A percentile compares a stretch with the other conserved stretches of the same genome.
phyloP scores from a whole-genome alignment of 2,113 vertebrate genomes.

The Lasiurus cinereus region DNA sequence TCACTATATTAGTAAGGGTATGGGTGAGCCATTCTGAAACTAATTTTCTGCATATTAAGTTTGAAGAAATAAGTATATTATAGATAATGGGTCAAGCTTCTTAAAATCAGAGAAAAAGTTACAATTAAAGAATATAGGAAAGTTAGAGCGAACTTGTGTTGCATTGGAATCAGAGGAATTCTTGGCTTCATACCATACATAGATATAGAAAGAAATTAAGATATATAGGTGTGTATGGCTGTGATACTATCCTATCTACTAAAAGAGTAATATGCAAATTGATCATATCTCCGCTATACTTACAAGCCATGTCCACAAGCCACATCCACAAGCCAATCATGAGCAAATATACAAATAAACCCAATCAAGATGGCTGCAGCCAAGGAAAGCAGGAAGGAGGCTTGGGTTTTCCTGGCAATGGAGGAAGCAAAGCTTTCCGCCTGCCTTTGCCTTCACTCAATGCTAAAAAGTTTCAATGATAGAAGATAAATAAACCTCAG shows the following conservation, averaged over 20 bases:
- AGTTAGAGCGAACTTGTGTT: background rate
- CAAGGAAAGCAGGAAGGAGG: too few relatives aligned
- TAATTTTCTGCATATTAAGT: background rate
- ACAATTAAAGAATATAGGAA: background rate
- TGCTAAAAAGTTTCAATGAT: too few relatives aligned
- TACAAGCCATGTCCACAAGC: too few relatives aligned
- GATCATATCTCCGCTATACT: too few relatives aligned
- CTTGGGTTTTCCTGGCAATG: too few relatives aligned
- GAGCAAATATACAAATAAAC: too few relatives aligned
- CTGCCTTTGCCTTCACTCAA: too few relatives aligned
- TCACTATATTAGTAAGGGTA: background rate
- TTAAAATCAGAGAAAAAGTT: background rate
- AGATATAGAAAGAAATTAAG: background rate
- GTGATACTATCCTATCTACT: background rate
- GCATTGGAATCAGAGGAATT: background rate
- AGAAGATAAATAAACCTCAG: too few relatives aligned
- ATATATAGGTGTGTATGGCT: background rate
- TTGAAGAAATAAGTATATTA: background rate
- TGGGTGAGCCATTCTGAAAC: conserved; percentile 1
- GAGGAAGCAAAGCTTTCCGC: too few relatives aligned
- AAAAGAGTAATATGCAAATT: too few relatives aligned
- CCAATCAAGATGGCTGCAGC: too few relatives aligned
- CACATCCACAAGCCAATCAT: too few relatives aligned
- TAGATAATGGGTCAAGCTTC: background rate
- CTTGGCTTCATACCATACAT: background rate